Conservation (phyloP, 2,888 invertebrate species). For the Agonopterix arenella region DNA sequence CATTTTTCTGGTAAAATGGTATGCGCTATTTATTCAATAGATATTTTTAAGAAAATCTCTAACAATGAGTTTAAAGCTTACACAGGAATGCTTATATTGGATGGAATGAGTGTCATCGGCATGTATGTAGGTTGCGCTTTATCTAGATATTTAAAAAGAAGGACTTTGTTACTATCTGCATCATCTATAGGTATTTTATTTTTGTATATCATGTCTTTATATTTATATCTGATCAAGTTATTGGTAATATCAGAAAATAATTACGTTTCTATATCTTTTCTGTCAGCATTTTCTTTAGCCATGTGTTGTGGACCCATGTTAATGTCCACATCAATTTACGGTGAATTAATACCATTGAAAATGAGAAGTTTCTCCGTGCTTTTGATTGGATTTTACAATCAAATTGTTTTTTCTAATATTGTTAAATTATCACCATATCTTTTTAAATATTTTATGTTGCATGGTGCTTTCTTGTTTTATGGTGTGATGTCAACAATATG, state of each 20-base stretch:
- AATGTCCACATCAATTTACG: conserved; percentile 37
- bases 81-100: conserved; percentile 46
- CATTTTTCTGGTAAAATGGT: conserved; percentile 28
- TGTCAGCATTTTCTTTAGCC: conserved; percentile 39
- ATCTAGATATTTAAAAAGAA: conserved; percentile 34
- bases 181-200: conserved; percentile 34
- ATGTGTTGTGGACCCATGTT: conserved; percentile 51
- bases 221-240: conserved; percentile 36
- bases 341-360: conserved; percentile 40
- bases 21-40: conserved; percentile 36
- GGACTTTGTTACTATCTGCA: conserved; percentile 34
- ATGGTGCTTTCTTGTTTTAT: conserved; percentile 35
- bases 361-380: conserved; percentile 36
- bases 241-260: conserved; percentile 30
- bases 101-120: conserved; percentile 44
- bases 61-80: conserved; percentile 35
- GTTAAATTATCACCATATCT: conserved; percentile 39
- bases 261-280: conserved; percentile 29
- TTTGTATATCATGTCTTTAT: conserved; percentile 37
- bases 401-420: conserved; percentile 25
- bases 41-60: conserved; percentile 38
- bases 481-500: conserved; percentile 15
- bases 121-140: conserved; percentile 44
- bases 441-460: conserved; percentile 32
- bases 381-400: conserved; percentile 28